Evolutionary conservation across 2,888 invertebrate genomes (phyloP).

Genomic region (Lordiphosa andalusiaca): DNA sequence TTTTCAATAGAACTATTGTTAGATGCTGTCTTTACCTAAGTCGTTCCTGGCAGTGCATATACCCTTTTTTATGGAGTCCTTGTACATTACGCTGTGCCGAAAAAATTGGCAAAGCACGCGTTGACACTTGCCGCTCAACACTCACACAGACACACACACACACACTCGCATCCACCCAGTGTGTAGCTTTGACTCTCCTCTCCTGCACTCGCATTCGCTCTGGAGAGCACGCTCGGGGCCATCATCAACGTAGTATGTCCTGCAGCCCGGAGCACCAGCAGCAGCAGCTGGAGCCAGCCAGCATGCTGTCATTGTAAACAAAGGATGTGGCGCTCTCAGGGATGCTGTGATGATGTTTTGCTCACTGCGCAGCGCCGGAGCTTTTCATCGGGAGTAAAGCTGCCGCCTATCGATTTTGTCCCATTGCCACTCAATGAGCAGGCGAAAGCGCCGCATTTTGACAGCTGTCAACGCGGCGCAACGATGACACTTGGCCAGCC

Average conservation of each 20-base stretch:
- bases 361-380: conserved; percentile 51
- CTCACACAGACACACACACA: conserved; percentile 38
- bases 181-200: conserved; percentile 47
- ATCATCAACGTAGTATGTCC: conserved; percentile 53
- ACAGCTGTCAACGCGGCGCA: conserved; percentile 68
- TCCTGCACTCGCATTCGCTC: conserved; percentile 44
- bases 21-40: too few relatives aligned
- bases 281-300: conserved; percentile 29
- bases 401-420: conserved; percentile 62
- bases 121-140: conserved; percentile 71
- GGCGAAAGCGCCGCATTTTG: conserved; percentile 61
- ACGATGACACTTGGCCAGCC: conserved; percentile 52
- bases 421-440: conserved; percentile 47
- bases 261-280: conserved; percentile 53
- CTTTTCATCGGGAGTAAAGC: conserved; percentile 45
- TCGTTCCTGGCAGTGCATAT: not conserved
- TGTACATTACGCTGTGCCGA: conserved; percentile 7
- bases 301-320: conserved; percentile 64
- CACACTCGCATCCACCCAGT: conserved; percentile 14
- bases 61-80: conserved; percentile 6
- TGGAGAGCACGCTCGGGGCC: conserved; percentile 61
- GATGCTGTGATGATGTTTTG: conserved; percentile 29
- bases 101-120: conserved; percentile 65
- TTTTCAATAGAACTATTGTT: too few relatives aligned
- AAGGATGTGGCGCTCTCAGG: conserved; percentile 52